Percentiles rank a stretch among this genome's conserved stretches.
These are phyloP conservation scores for Trissoscelio sp. DNA, from an alignment of 2,888 invertebrate genomes.

Conservation along the genomic window DNA sequence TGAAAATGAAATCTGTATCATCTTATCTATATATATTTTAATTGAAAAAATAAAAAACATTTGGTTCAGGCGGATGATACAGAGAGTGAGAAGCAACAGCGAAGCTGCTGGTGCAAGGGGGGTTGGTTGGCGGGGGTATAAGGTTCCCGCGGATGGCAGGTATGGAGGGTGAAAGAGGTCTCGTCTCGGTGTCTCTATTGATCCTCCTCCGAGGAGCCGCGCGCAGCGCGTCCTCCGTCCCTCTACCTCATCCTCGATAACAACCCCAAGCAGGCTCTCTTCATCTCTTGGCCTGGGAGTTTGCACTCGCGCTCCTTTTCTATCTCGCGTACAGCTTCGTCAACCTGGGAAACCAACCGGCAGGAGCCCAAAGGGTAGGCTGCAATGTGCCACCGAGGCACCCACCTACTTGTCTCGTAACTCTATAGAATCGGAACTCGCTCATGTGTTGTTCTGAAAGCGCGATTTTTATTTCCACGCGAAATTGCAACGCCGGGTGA, in stretches of 20 bases:
- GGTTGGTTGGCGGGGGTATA: slow-evolving; percentile 53
- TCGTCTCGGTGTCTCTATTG: slow-evolving; percentile 84
- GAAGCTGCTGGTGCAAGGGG: slow-evolving; percentile 56
- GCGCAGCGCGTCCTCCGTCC: slow-evolving; percentile 82
- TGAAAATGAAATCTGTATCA: no score
- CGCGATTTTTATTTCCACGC: slow-evolving; percentile 49
- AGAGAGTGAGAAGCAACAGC: slow-evolving; percentile 47
- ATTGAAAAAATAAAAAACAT: slow-evolving; percentile 4
- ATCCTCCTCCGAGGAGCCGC: slow-evolving; percentile 83
- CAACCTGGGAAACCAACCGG: slow-evolving; percentile 65
- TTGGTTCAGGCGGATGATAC: slow-evolving; percentile 48
- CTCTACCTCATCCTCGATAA: slow-evolving; percentile 73
- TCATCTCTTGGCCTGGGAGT: slow-evolving; percentile 48
- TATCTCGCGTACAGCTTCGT: slow-evolving; percentile 55
- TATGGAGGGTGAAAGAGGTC: slow-evolving; percentile 79
- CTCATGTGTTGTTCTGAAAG: slow-evolving; percentile 39
- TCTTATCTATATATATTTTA: no score
- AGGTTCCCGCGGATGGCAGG: slow-evolving; percentile 63
- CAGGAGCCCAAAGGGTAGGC: slow-evolving; percentile 62
- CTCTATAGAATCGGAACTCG: slow-evolving; percentile 50
- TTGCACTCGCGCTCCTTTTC: slow-evolving; percentile 53
- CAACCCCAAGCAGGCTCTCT: slow-evolving; percentile 63
- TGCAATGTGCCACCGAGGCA: slow-evolving; percentile 61
- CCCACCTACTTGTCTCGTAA: slow-evolving; percentile 64
- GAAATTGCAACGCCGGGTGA: slow-evolving; percentile 33